phyloP scores from a whole-genome alignment of 2,888 invertebrate genomes.

The Sesamia inferens region DNA sequence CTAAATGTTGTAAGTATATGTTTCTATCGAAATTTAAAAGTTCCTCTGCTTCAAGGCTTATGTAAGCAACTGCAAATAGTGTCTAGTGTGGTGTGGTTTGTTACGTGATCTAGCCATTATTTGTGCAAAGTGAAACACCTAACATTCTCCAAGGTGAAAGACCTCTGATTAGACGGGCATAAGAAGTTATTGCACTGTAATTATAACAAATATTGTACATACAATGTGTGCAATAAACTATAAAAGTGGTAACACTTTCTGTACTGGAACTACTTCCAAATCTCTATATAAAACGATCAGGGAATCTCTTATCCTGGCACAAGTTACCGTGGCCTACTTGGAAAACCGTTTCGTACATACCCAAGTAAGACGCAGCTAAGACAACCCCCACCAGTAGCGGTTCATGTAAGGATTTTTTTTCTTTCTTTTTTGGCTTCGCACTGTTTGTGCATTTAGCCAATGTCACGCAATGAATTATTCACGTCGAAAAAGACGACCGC shows the following conservation, averaged over 20 bases:
- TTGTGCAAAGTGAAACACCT: slow-evolving; percentile 54
- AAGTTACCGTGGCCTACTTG: neutral
- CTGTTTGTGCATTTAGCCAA: no score
- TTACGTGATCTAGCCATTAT: slow-evolving; percentile 53
- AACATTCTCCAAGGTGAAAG: slow-evolving; percentile 61
- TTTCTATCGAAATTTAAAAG: slow-evolving; percentile 46
- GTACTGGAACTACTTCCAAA: no score
- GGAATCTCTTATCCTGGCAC: neutral
- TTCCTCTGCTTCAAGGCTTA: slow-evolving; percentile 29
- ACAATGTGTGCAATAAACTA: neutral
- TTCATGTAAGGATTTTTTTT: no score
- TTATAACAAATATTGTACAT: neutral
- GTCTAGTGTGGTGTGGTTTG: slow-evolving; percentile 36
- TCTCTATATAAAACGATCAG: neutral
- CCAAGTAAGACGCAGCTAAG: neutral
- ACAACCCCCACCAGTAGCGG: no score
- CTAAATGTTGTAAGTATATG: neutral
- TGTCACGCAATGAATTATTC: no score
- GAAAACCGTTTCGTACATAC: neutral
- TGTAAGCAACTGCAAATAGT: slow-evolving; percentile 51
- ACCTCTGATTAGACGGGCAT: slow-evolving; percentile 40
- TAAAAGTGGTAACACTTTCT: neutral
- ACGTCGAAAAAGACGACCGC: no score
- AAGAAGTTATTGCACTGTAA: neutral
- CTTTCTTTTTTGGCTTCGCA: no score